These are phyloP conservation scores for Merluccius polli DNA, from an alignment of 2,797 vertebrate genomes.

Conservation along the genomic window DNA sequence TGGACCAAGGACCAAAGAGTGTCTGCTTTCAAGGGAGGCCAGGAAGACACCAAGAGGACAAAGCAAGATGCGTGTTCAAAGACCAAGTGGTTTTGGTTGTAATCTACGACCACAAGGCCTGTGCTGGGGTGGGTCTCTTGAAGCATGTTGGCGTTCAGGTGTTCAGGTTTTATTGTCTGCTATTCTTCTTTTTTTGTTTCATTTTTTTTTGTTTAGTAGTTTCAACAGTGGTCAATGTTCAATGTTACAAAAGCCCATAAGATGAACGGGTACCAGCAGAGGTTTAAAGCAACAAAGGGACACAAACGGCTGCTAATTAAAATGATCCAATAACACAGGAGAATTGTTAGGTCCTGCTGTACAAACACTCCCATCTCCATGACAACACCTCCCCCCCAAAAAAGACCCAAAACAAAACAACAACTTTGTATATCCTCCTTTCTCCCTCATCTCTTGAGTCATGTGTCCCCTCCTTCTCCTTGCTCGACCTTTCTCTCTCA, in stretches of 20 bases:
- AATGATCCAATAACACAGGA: not conserved
- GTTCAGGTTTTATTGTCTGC: not conserved
- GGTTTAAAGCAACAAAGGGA: not conserved
- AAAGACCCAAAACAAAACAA: too few relatives aligned
- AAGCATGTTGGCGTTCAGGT: not conserved
- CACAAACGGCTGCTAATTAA: not conserved
- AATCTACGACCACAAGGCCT: not conserved
- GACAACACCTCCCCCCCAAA: not conserved
- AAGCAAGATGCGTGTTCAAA: not conserved
- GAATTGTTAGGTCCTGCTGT: not conserved
- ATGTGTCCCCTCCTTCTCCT: constrained; percentile 19
- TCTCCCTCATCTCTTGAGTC: not conserved
- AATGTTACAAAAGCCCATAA: not conserved
- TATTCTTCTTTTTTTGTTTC: not conserved
- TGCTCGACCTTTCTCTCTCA: constrained; percentile 36
- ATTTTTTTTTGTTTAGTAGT: not conserved
- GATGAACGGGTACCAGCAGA: not conserved
- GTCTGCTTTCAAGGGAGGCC: not conserved
- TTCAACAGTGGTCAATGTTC: not conserved
- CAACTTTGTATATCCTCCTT: not conserved
- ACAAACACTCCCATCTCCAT: not conserved
- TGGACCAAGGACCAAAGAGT: not conserved
- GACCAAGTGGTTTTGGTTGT: not conserved
- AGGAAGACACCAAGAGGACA: not conserved
- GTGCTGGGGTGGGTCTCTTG: not conserved